phyloP scores from a whole-genome alignment of 1,140 invertebrate species.

The Dufourea novaeangliae region DNA sequence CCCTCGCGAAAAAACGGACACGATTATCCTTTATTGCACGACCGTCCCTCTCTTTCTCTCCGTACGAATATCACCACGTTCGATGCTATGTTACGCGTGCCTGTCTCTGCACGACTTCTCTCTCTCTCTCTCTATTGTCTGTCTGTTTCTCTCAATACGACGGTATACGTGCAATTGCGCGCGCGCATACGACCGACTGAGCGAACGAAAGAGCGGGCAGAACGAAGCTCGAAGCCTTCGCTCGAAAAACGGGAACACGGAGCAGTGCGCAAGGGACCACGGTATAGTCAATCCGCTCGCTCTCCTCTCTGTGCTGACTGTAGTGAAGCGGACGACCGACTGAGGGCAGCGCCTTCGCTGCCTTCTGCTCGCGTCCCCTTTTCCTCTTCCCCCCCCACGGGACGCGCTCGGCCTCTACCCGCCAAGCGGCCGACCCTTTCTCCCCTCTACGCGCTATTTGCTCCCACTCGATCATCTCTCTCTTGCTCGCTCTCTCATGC shows the following conservation, averaged over 20 bases:
- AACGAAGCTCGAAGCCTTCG: slow-evolving; percentile 38
- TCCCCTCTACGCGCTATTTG: slow-evolving; percentile 20
- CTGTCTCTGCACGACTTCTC: slow-evolving; percentile 35
- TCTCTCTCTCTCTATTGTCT: slow-evolving; percentile 4
- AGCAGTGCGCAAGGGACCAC: slow-evolving; percentile 44
- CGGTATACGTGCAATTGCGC: slow-evolving; percentile 22
- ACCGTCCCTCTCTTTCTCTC: no score
- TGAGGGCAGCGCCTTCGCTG: slow-evolving; percentile 72
- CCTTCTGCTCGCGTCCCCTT: slow-evolving; percentile 44
- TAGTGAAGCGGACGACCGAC: slow-evolving; percentile 70
- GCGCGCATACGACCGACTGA: slow-evolving; percentile 19
- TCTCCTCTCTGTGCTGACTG: slow-evolving; percentile 56
- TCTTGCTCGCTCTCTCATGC: slow-evolving; percentile 18
- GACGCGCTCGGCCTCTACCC: slow-evolving; percentile 42
- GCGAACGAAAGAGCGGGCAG: slow-evolving; percentile 48
- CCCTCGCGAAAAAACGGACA: slow-evolving; percentile 36
- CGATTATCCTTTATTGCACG: slow-evolving; percentile 45
- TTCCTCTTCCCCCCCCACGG: slow-evolving; percentile 25
- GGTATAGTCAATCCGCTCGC: slow-evolving; percentile 55
- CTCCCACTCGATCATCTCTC: slow-evolving; percentile 31
- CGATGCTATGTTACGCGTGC: slow-evolving; percentile 44
- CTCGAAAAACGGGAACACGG: slow-evolving; percentile 71
- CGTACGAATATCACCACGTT: slow-evolving; percentile 47
- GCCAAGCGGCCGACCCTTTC: slow-evolving; percentile 36
- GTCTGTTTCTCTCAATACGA: slow-evolving; percentile 13